phyloP scores from a whole-genome alignment of 2,797 vertebrate genomes.

The Emydoidea blandingii region DNA sequence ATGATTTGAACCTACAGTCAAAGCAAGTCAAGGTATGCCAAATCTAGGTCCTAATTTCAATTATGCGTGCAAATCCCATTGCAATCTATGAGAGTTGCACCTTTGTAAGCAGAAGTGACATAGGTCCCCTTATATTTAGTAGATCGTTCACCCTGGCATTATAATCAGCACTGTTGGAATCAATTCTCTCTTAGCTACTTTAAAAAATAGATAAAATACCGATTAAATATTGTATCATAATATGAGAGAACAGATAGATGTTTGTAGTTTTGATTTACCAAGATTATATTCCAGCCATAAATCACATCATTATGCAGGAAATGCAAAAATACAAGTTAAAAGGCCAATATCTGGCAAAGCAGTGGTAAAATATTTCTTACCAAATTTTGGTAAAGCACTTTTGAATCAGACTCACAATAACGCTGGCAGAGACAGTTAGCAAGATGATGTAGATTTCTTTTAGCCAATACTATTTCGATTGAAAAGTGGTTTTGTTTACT shows the following conservation, averaged over 20 bases:
- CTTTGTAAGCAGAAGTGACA: not conserved
- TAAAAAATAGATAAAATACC: not conserved
- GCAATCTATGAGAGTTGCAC: not conserved
- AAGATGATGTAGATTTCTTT: not conserved
- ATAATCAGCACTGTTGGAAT: not conserved
- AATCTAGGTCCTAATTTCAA: not conserved
- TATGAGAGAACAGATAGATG: not conserved
- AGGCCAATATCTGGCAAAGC: rapidly evolving
- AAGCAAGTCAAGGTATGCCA: not conserved
- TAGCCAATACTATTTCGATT: not conserved
- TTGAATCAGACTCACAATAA: not conserved
- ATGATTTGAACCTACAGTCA: not conserved
- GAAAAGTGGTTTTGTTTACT: not conserved
- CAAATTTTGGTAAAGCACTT: not conserved
- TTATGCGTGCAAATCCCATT: not conserved
- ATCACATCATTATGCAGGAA: not conserved
- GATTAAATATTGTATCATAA: not conserved
- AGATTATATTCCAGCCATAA: not conserved
- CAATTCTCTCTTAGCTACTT: not conserved
- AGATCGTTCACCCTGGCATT: rapidly evolving
- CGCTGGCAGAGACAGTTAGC: not conserved
- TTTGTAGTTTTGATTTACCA: not conserved
- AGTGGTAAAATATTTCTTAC: rapidly evolving
- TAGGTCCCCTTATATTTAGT: not conserved
- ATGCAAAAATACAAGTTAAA: rapidly evolving